phyloP scores from a whole-genome alignment of 2,797 vertebrate species.

The Aphelocoma californica region DNA sequence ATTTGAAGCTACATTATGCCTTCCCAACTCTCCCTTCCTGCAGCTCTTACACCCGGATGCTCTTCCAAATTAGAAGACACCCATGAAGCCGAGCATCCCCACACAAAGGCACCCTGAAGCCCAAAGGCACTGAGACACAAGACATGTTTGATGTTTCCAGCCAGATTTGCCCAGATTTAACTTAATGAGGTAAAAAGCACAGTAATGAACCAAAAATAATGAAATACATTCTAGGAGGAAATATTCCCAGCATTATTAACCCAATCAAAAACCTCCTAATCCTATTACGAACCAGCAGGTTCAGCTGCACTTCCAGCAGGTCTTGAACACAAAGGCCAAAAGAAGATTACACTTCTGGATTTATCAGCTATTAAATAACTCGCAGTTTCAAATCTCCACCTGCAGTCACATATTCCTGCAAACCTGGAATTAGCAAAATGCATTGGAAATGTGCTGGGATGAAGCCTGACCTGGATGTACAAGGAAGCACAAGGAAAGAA shows the following conservation, averaged over 20 bases:
- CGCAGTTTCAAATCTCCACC: not conserved
- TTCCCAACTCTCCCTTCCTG: not conserved
- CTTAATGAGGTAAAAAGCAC: not conserved
- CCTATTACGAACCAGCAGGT: constrained; percentile 5
- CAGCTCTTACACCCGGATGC: not conserved
- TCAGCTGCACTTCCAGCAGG: constrained; percentile 11
- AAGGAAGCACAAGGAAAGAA: not conserved
- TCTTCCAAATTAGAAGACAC: not conserved
- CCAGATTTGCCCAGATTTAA: not conserved
- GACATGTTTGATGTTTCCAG: not conserved
- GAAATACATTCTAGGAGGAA: not conserved
- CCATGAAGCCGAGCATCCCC: not conserved
- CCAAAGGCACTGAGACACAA: not conserved
- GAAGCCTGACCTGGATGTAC: fast-evolving
- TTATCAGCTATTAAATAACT: constrained; percentile 27
- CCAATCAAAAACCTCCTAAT: constrained; percentile 18
- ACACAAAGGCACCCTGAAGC: not conserved
- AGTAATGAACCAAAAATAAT: not conserved
- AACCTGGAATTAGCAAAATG: not conserved
- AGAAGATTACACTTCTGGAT: constrained; percentile 19
- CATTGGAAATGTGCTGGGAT: not conserved
- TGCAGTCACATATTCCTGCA: not conserved
- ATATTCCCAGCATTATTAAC: constrained; percentile 9
- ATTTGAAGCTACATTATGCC: not conserved
- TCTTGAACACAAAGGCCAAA: constrained; percentile 17